Evolutionary conservation across 1,140 invertebrate genomes (phyloP).

Genomic region (Cotesia typhae): DNA sequence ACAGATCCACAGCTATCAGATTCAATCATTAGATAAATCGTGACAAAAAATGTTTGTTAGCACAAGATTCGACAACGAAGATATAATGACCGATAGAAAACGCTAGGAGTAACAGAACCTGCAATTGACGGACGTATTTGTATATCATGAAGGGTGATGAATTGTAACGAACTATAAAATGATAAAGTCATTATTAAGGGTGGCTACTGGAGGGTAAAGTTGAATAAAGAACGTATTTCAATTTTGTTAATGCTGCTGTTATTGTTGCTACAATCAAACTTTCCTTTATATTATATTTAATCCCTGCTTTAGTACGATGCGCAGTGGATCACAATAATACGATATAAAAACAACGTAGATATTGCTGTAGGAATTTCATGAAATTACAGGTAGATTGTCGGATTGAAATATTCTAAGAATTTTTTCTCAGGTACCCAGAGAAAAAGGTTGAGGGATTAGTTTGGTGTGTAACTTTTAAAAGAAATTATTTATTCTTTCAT

Average conservation of each 20-base stretch:
- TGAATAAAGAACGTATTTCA: background rate
- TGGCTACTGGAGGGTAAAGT: constrained; percentile 3
- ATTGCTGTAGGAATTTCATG: too few species aligned
- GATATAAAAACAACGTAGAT: too few species aligned
- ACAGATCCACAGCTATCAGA: too few species aligned
- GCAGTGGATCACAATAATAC: too few species aligned
- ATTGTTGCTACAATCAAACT: background rate
- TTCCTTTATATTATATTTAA: too few species aligned
- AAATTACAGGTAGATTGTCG: too few species aligned
- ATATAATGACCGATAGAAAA: background rate
- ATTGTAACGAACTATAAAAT: constrained; percentile 6
- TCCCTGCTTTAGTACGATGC: too few species aligned
- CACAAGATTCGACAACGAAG: constrained; percentile 21
- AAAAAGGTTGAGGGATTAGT: too few species aligned
- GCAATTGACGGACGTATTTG: constrained; percentile 57
- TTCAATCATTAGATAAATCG: background rate
- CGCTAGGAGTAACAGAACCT: constrained; percentile 51
- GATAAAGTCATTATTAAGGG: constrained; percentile 10
- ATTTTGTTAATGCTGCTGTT: background rate
- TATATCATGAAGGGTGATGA: constrained; percentile 36
- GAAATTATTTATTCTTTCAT: too few species aligned
- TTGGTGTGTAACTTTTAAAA: too few species aligned
- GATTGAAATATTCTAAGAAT: too few species aligned
- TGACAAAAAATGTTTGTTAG: background rate
- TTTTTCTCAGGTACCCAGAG: too few species aligned